These are phyloP conservation scores for Pteria penguin DNA, from an alignment of 2,888 invertebrate genomes.

Conservation along the genomic window DNA sequence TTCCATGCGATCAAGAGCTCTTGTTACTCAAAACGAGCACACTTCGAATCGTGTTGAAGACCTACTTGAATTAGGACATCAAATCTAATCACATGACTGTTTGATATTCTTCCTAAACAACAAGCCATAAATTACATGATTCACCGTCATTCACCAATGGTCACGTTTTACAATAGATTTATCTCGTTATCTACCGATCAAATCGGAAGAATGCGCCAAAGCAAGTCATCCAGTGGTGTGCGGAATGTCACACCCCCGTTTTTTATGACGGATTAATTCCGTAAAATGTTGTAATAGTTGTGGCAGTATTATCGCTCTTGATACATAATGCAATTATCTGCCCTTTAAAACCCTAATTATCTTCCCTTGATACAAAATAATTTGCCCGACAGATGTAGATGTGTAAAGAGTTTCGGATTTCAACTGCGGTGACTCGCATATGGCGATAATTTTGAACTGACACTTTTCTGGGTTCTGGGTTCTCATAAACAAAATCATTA, in stretches of 20 bases:
- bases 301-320: not conserved
- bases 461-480: too few species aligned
- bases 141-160: not conserved
- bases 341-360: not conserved
- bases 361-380: too few species aligned
- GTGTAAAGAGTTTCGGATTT: too few species aligned
- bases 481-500: too few species aligned
- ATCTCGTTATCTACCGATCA: not conserved
- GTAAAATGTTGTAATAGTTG: not conserved
- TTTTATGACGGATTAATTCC: not conserved
- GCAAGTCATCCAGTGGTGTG: not conserved
- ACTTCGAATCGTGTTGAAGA: too few species aligned
- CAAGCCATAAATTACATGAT: not conserved
- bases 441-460: too few species aligned
- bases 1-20: too few species aligned
- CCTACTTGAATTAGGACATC: too few species aligned
- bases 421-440: too few species aligned
- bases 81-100: not conserved
- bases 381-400: too few species aligned
- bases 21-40: too few species aligned
- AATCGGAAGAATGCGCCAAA: too few species aligned
- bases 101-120: not conserved
- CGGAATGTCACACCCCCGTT: not conserved
- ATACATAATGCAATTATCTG: not conserved
- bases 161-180: not conserved